Conservation (phyloP, 2,797 vertebrate species). For the Sebastes melanostomus region DNA sequence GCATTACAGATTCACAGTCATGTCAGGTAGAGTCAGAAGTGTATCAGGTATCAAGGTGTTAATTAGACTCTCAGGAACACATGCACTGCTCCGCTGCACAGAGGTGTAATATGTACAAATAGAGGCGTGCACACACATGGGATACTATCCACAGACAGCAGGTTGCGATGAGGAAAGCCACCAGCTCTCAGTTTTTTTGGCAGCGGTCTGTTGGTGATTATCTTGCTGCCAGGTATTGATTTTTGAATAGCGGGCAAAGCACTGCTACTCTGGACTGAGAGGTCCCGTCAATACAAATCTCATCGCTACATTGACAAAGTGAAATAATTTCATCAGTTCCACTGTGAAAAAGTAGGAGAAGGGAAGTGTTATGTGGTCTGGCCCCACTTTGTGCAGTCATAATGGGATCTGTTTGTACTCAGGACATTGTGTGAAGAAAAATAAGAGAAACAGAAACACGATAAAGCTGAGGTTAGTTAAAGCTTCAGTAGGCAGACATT, state of each 20-base stretch:
- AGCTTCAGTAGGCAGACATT: not conserved
- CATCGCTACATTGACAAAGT: constrained; percentile 51
- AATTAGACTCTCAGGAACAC: not conserved
- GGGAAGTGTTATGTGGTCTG: not conserved
- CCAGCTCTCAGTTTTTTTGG: constrained; percentile 14
- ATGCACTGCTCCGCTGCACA: not conserved
- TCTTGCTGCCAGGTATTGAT: constrained; percentile 62
- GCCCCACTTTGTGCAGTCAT: not conserved
- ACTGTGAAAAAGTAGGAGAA: not conserved
- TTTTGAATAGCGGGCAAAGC: constrained; percentile 36
- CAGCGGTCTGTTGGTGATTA: constrained; percentile 36
- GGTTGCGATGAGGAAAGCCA: not conserved
- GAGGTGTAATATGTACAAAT: not conserved
- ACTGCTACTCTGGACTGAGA: constrained; percentile 48
- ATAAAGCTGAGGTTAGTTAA: not conserved
- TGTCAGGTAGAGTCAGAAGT: not conserved
- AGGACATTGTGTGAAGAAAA: not conserved
- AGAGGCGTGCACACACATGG: not conserved
- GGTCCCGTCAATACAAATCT: constrained; percentile 61
- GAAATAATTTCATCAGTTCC: constrained; percentile 56
- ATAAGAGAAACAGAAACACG: not conserved
- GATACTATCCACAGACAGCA: not conserved
- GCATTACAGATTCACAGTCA: not conserved
- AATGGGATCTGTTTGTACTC: not conserved
- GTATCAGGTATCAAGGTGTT: not conserved